Evolutionary conservation across 2,888 invertebrate genomes (phyloP), one percentile per base, ranked within the genome.

Genomic region (Phania funesta): DNA sequence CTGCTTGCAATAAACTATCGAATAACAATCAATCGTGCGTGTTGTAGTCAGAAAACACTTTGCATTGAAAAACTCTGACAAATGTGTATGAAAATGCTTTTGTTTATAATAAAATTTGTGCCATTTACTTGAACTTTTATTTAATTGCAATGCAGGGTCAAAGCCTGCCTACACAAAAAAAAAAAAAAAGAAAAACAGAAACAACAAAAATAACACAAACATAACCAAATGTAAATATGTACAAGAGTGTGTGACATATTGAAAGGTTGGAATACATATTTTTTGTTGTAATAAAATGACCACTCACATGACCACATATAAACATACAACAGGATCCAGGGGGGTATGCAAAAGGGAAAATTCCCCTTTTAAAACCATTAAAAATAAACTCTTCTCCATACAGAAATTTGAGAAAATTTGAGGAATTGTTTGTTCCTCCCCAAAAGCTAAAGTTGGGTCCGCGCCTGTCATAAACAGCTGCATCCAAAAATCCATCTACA

Each of bases 261-360:
- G 82, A 78, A 78, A 78, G 78, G 78, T 82, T 82, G 74, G 74
- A 58, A 41, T 60, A 65, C 64, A 78, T 50, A 71, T 65, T 78
- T 32, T 79, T 58, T 71, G 32, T 58, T 79, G 73, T 79, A 71
- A 65, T 71, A 52, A 26, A 52, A 60, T 38, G 65, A 54, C 65
- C 71, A 67, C 75, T 56, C 29, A 67, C 56, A 29, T 18, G 62
- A 38, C 65, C 24, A 26, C 35, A 50, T 16, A 20, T 8, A 29
- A 26, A 13, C 20, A 29, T 20, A 29, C 50, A 26, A n/a, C n/a
- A n/a, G n/a, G n/a, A n/a, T n/a, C n/a, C n/a, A n/a, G n/a, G n/a
- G n/a, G n/a, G n/a, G n/a, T n/a, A n/a, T n/a, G n/a, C n/a, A n/a
- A n/a, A n/a, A n/a, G n/a, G n/a, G n/a, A n/a, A n/a, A n/a, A n/a